These are phyloP conservation scores for Morone chrysops DNA, from an alignment of 2,113 vertebrate genomes.

Conservation along the genomic window DNA sequence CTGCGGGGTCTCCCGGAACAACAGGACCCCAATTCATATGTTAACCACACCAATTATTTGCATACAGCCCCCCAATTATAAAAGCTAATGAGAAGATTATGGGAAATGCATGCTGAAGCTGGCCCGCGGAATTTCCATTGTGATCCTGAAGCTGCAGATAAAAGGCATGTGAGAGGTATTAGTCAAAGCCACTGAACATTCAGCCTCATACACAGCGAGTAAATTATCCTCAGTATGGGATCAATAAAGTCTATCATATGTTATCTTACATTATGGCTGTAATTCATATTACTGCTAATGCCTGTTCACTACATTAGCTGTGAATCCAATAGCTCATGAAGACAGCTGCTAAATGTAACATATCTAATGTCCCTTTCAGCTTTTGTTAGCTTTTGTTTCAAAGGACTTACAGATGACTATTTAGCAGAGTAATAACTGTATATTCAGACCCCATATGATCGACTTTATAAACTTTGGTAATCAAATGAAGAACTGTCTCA, in stretches of 20 bases:
- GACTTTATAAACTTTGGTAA: constrained; percentile 19
- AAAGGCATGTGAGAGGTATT: constrained; percentile 51
- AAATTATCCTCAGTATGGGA: no score
- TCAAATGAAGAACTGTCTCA: background rate
- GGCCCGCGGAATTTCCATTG: constrained; percentile 68
- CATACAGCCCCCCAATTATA: constrained; percentile 81
- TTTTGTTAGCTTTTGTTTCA: constrained; percentile 17
- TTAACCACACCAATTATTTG: constrained; percentile 82
- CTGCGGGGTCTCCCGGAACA: constrained; percentile 58
- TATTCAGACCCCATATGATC: background rate
- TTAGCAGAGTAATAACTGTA: background rate
- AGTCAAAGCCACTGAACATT: constrained; percentile 55
- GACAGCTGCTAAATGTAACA: background rate
- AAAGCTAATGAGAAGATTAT: constrained; percentile 82
- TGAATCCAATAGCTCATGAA: background rate
- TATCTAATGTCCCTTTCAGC: background rate
- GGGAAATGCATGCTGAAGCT: constrained; percentile 65
- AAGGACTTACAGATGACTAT: constrained; percentile 3
- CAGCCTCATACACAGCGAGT: background rate
- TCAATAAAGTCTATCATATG: no score
- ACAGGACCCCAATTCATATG: constrained; percentile 80
- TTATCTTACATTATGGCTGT: constrained; percentile 6
- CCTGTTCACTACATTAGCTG: constrained; percentile 23
- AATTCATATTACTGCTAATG: constrained; percentile 37
- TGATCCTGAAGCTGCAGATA: constrained; percentile 54